Base-by-base conservation (phyloP, 1,140 invertebrate genomes). In the Listronotus oregonensis region DNA sequence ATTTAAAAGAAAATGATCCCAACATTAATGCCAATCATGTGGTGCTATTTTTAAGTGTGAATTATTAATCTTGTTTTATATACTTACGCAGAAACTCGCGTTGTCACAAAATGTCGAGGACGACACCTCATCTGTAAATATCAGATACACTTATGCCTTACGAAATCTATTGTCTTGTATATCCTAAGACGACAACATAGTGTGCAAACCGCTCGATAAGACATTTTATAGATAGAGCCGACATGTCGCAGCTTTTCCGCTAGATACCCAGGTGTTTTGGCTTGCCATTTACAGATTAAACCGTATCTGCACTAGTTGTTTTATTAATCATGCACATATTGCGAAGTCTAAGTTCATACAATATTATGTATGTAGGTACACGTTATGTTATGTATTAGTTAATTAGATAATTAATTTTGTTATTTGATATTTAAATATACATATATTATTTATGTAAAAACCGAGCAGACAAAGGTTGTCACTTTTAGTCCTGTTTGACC, bases 81-180 rank as follows among this genome's bases (percentile, higher is more conserved):
- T 42, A 42, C 5, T 42, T n/a, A 15, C 8, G 40, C 11, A 42
- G 3, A n/a, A 3, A 15, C 40, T 27, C 21, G 1, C 21, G 21
- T 27, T 37, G 34, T 37, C 34, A 37, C 34, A 37, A 37, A 50
- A 54, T 54, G 51, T 32, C 51, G 51, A 54, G 51, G 51, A 39
- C 51, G 14, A 54, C 51, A 34, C 51, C 31, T 34, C 8, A 27
- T 40, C n/a, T 15, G 34, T 34, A 32, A 12, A 32, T n/a, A n/a
- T 39, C 14, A 9, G 31, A 39, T 39, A 15, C 11, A 8, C 17
- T 17, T 14, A 15, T n/a, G 9, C 21, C 31, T 51, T 51, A 51
- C 10, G 49, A 54, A 39, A 40, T 9, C 51, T 32, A 54, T 54
- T 54, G 51, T 54, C 34, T 54, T 32, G 51, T 51, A 51, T 51